Evolutionary conservation across 2,113 vertebrate species (phyloP), one percentile per base, ranked within the genome.

Genomic region (Pheucticus melanocephalus): DNA sequence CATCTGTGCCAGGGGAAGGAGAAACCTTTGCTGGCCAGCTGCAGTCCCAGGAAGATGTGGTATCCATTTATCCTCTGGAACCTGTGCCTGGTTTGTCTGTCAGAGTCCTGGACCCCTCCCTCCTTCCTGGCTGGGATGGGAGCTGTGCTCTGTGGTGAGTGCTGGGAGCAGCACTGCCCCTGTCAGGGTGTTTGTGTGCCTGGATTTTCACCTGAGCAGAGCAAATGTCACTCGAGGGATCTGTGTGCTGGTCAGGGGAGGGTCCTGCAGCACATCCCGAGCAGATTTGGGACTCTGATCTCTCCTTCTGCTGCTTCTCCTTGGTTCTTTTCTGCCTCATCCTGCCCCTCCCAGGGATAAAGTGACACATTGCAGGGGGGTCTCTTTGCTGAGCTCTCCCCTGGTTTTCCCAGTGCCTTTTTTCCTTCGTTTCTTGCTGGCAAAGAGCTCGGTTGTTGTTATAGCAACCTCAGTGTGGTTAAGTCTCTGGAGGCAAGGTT

Each of bases 401-500:
- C 27, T 37, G 69, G 64, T 80, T 63, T 83, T 75, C 40, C 40
- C 64, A 22, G 51, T 31, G 48, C 64, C 28, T 84, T 91, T 92
- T 91, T 91, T 4, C 69, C 88, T 95, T 77, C 8, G 0, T 45
- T 92, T 85, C 91, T 95, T 69, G 75, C 78, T 82, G 65, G 76
- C 48, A 61, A 95, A 96, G 72, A 93, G 90, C 93, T 95, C 82
- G 0, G 80, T 64, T 92, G 90, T 97, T 96, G 94, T 95, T 94
- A 95, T 94, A 95, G 94, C 95, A 96, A 96, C 94, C 93, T 96
- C 93, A 14, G 76, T 57, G 61, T 0, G 0, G 93, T 71, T 77
- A 82, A 82, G 90, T 94, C 94, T 94, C 95, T 66, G 76, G 88
- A 92, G 96, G 86, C 72, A 95, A 95, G 95, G 88, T 92, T 96